Percentiles rank a stretch among this genome's conserved stretches.
These are phyloP conservation scores for Noctua pronuba DNA, from an alignment of 2,888 invertebrate genomes.

Conservation along the genomic window DNA sequence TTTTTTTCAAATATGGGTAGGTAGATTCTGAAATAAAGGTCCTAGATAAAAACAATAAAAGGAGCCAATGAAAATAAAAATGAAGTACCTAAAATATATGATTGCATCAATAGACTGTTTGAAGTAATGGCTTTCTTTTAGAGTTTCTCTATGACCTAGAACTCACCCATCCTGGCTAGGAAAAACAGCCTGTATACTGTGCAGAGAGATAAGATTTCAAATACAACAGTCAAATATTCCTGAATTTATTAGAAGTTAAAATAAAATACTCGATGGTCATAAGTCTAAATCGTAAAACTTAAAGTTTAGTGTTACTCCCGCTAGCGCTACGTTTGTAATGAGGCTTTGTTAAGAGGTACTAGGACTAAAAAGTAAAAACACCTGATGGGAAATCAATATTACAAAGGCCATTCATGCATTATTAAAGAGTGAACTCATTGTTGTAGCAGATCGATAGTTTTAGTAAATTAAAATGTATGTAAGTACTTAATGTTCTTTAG, in stretches of 20 bases:
- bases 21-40: background rate
- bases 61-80: background rate
- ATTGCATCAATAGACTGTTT: background rate
- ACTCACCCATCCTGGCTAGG: background rate
- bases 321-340: conserved; percentile 27
- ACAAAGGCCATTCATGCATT: conserved; percentile 52
- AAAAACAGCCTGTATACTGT: background rate
- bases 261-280: conserved; percentile 3
- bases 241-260: conserved; percentile 2
- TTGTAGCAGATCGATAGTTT: background rate
- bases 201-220: background rate
- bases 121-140: background rate
- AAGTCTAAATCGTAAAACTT: background rate
- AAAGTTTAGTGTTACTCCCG: conserved; percentile 11
- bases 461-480: background rate
- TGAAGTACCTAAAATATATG: background rate
- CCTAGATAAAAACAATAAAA: background rate
- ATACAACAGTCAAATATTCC: background rate
- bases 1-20: background rate
- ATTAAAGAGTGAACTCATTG: conserved; percentile 16
- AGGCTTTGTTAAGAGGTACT: conserved; percentile 35
- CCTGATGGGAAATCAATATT: conserved; percentile 14
- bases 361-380: background rate
- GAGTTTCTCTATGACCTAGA: background rate
- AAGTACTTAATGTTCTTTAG: conserved; percentile 1